Conservation (phyloP, 2,113 vertebrate species). For the Sisor rabdophorus region DNA sequence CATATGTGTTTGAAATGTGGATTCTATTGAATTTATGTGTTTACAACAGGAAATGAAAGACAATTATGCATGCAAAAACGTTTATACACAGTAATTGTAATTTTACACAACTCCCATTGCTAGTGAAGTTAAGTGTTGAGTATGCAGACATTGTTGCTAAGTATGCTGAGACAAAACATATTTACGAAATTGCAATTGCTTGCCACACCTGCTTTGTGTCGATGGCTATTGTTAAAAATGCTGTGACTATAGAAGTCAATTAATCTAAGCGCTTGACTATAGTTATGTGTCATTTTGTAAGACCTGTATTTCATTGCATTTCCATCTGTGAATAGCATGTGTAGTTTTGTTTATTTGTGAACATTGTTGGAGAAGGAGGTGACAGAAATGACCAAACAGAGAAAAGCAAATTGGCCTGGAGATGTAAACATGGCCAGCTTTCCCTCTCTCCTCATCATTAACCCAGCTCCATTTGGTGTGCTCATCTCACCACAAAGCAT, state of each 20-base stretch:
- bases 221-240: background rate
- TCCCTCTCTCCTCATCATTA: slow-evolving; percentile 27
- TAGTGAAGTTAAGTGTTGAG: background rate
- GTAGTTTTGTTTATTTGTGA: slow-evolving; percentile 29
- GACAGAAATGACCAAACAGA: slow-evolving; percentile 37
- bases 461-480: slow-evolving; percentile 60
- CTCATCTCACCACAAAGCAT: slow-evolving; percentile 58
- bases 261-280: background rate
- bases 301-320: slow-evolving; percentile 51
- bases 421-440: slow-evolving; percentile 34
- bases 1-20: background rate
- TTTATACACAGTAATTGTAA: background rate
- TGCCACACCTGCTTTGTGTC: background rate
- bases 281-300: background rate
- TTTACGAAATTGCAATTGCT: background rate
- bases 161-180: background rate
- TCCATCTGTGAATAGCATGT: slow-evolving; percentile 59
- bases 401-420: slow-evolving; percentile 22
- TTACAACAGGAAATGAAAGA: background rate
- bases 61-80: background rate
- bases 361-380: slow-evolving; percentile 29
- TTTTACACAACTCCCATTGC: background rate
- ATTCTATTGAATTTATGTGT: background rate
- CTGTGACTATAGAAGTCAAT: background rate
- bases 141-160: background rate